phyloP scores from a whole-genome alignment of 1,140 invertebrate species.

The Drosophila leontia region DNA sequence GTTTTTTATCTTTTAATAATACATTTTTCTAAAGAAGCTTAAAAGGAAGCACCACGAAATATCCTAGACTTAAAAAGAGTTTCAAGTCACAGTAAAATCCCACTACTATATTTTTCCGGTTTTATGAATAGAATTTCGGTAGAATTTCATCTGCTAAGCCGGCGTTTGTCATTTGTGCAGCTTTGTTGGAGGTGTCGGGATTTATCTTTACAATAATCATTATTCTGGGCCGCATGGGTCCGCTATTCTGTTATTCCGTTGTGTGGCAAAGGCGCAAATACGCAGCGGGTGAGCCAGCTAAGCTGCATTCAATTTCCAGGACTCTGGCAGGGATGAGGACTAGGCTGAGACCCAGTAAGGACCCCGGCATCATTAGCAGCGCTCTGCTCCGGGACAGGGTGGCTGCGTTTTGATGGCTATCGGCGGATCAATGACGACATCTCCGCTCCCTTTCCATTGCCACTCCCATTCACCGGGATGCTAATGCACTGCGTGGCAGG shows the following conservation, averaged over 20 bases:
- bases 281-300: constrained; percentile 75
- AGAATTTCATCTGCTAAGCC: constrained; percentile 39
- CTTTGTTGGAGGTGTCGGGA: constrained; percentile 80
- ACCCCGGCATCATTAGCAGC: constrained; percentile 70
- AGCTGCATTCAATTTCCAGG: constrained; percentile 73
- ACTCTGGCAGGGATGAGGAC: constrained; percentile 52
- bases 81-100: not conserved
- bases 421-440: constrained; percentile 75
- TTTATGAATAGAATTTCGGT: constrained; percentile 18
- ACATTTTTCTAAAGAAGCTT: not conserved
- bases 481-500: constrained; percentile 55
- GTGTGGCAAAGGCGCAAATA: constrained; percentile 76
- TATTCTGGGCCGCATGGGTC: constrained; percentile 65
- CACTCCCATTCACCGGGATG: constrained; percentile 39
- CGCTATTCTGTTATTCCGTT: constrained; percentile 37
- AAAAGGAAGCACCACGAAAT: not conserved
- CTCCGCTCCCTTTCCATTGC: constrained; percentile 17
- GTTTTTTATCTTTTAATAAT: no score
- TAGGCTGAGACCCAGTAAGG: constrained; percentile 23
- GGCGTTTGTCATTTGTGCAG: constrained; percentile 79
- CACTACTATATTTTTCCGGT: not conserved
- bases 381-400: constrained; percentile 49
- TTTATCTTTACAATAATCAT: constrained; percentile 83
- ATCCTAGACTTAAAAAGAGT: not conserved
- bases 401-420: constrained; percentile 69